phyloP scores from a whole-genome alignment of 2,888 invertebrate genomes.

The Cosmia pyralina region DNA sequence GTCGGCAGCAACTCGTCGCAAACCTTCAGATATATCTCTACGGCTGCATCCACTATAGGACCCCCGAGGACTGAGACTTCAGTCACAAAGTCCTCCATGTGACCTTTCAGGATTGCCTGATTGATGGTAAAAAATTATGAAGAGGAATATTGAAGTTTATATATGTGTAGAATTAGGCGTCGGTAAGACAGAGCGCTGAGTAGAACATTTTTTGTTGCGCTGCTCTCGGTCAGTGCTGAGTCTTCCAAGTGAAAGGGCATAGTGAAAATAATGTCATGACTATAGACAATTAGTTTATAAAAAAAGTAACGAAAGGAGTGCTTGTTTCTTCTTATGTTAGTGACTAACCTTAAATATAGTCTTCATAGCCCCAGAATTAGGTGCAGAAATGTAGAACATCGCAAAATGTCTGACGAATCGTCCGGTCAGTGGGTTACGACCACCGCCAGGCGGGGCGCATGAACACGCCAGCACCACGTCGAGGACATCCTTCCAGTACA shows the following conservation, averaged over 20 bases:
- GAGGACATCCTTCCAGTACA: constrained; percentile 96
- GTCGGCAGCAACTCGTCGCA: constrained; percentile 95
- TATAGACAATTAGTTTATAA: not conserved
- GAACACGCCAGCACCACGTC: constrained; percentile 95
- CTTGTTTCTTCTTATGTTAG: not conserved
- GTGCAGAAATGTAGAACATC: constrained; percentile 95
- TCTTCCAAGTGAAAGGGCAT: not conserved
- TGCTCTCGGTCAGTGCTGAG: not conserved
- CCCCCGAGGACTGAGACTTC: constrained; percentile 92
- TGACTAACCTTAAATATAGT: constrained; percentile 92
- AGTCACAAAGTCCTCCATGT: constrained; percentile 94
- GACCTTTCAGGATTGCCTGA: constrained; percentile 93
- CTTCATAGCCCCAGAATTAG: constrained; percentile 93
- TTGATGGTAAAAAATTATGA: constrained; percentile 35
- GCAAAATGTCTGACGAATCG: constrained; percentile 97
- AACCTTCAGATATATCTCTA: constrained; percentile 95
- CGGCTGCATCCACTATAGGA: constrained; percentile 94
- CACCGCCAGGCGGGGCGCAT: constrained; percentile 97
- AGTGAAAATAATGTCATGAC: not conserved
- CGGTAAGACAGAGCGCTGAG: not conserved
- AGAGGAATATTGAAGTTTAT: not conserved
- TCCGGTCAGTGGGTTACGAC: constrained; percentile 95
- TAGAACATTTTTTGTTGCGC: not conserved
- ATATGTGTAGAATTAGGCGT: not conserved
- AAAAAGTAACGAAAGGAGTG: not conserved